Base-by-base conservation (phyloP, 2,797 vertebrate genomes). In the Pteronotus mesoamericanus region DNA sequence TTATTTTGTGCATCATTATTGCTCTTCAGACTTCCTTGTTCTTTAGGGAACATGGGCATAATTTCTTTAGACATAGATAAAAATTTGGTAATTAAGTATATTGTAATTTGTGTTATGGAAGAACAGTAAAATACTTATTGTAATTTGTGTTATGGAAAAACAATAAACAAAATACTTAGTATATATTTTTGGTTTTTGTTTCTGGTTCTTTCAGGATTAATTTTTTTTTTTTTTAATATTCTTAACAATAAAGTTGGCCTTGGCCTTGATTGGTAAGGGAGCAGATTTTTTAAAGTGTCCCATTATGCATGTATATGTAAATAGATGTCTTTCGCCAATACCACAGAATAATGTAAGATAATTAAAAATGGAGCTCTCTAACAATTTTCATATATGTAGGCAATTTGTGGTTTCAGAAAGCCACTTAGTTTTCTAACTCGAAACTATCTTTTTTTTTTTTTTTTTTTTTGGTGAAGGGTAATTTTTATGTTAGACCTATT, bases 341-440 rank as follows among this genome's bases (percentile, higher is more conserved):
- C 44, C 29, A 85, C 26, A 68, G 42, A 64, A 82, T 75, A 94
- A 87, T 21, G 95, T 59, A 94, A 55, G 44, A 59, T 84, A 80
- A 92, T 91, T 96, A 88, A 74, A 74, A 86, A 84, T 2, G 29
- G 18, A 6, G 2, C 39, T 95, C 8, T 91, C 11, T 44, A 51
- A 57, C 22, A 78, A 24, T 59, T 95, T 93, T 88, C 84, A 51
- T 85, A 46, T 85, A 37, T 42, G 2, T 0, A 78, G 74, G 37
- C 39, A 94, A 72, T 97, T 82, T 91, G 37, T 84, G n/a, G 53
- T 86, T 95, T 92, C 48, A 61, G 44, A 83, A 89, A 24, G 11
- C 26, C 93, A 12, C 48, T 89, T 89, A 18, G 26, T 66, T 96
- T 88, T 83, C 72, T 89, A 64, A 29, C 32, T 75, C 21, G 89